Percentiles rank a stretch among this genome's conserved stretches.
These are phyloP conservation scores for Ariolimax columbianus DNA, from an alignment of 2,888 invertebrate genomes.

Conservation along the genomic window DNA sequence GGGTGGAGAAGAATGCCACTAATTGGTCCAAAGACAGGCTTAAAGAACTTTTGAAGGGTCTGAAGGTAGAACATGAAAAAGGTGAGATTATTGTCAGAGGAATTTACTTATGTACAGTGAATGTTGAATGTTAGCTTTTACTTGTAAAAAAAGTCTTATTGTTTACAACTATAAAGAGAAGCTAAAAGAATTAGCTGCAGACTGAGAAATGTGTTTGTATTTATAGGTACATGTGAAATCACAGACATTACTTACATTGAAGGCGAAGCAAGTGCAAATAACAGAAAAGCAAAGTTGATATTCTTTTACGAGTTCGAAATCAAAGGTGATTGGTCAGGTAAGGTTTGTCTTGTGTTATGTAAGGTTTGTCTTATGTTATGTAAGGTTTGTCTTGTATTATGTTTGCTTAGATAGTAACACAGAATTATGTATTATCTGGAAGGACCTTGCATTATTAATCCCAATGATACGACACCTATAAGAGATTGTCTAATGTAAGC, in stretches of 20 bases:
- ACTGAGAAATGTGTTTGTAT: not conserved
- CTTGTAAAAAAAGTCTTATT: no score
- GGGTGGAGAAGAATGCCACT: constrained; percentile 97
- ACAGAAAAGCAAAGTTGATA: constrained; percentile 98
- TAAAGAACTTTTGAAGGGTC: constrained; percentile 87
- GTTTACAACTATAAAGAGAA: no score
- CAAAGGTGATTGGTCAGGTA: constrained; percentile 91
- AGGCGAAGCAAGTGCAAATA: constrained; percentile 98
- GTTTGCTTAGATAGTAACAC: no score
- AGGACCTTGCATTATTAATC: no score
- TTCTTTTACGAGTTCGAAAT: constrained; percentile 99
- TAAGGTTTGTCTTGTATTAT: no score
- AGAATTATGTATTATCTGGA: no score
- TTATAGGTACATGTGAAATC: constrained; percentile 83
- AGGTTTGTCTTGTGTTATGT: constrained; percentile 14
- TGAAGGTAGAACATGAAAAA: constrained; percentile 84
- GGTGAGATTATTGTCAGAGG: constrained; percentile 78
- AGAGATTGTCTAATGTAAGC: no score
- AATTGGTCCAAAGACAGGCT: constrained; percentile 96
- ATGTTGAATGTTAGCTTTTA: no score
- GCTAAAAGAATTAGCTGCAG: no score
- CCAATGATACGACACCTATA: no score
- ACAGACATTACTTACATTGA: constrained; percentile 90
- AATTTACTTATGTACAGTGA: not conserved
- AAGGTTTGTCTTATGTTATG: not conserved